Base-by-base conservation (phyloP, 2,888 invertebrate genomes). In the Embidobia sp. region DNA sequence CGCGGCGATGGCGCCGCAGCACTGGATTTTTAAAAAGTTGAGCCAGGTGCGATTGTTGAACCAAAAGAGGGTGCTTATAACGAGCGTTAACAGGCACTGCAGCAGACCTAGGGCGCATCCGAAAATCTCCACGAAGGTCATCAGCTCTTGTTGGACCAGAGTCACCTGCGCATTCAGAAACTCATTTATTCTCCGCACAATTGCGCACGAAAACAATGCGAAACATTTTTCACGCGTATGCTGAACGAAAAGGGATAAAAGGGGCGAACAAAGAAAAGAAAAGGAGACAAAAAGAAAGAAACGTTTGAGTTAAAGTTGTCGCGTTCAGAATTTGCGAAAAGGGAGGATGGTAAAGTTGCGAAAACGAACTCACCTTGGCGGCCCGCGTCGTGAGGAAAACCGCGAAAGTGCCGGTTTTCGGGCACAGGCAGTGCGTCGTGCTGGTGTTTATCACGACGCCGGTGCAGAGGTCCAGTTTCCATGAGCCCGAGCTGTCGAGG, bases 21-120 rank as follows among this genome's bases (percentile, higher is more conserved):
- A 94, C 85, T 94, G 94, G 81, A 94, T 90, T 88, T 94, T 94
- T 48, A 94, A 90, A 87, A 93, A 93, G 78, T 93, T 91, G 31
- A 93, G 88, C 85, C 93, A 93, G 69, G 91, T 91, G 33, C 90
- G 90, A 79, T 90, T 90, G 46, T 90, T 88, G 80, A 91, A 88
- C 90, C 91, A 91, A 78, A 91, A 90, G 5, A 90, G 88, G 5
- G 90, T 85, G 35, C 92, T 87, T 61, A 92, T 88, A 37, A 91
- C 81, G 8, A 90, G 89, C 2, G 92, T 89, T 15, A 92, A 78
- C 0, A 91, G 79, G 16, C 91, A 90, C 59, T 92, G 90, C 7
- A 91, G 82, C 7, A 92, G 89, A 80, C 92, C 92, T 70, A 91
- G 88, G 7, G 90, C 89, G 79, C 92, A 92, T 10, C 92, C 92